A percentile compares a stretch with the other conserved stretches of the same genome.
Evolutionary conservation across 1,140 invertebrate genomes (phyloP).

Genomic region (Campoletis sonorensis): DNA sequence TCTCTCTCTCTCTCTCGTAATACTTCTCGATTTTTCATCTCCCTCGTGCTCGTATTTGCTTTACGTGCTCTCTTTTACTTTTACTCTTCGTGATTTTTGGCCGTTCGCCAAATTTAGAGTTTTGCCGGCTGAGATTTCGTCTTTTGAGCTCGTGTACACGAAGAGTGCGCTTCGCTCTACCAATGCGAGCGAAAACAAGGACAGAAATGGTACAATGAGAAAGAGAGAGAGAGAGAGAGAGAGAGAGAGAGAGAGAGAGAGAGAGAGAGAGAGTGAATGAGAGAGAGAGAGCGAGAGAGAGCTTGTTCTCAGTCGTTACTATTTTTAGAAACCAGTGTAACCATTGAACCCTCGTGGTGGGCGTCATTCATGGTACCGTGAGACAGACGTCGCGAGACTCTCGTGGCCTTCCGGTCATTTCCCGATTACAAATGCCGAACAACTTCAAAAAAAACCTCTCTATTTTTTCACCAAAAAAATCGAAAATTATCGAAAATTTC

Average conservation of each 20-base stretch:
- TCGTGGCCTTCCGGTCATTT: conserved; percentile 37
- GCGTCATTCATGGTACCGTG: conserved; percentile 53
- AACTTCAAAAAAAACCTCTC: conserved; percentile 1
- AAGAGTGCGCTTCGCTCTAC: conserved; percentile 2
- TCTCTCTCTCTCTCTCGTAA: not conserved
- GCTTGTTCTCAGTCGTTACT: conserved; percentile 30
- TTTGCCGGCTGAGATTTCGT: conserved; percentile 20
- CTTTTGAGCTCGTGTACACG: conserved; percentile 12
- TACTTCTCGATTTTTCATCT: not conserved
- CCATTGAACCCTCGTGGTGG: conserved; percentile 53
- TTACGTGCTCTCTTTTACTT: conserved; percentile 30
- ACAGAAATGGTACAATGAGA: not conserved
- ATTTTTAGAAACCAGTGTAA: conserved; percentile 49
- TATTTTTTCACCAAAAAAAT: not conserved
- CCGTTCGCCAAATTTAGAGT: conserved; percentile 31
- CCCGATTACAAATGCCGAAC: not conserved
- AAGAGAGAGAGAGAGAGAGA: conserved; percentile 15
- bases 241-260: conserved; percentile 9
- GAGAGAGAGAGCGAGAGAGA: conserved; percentile 11
- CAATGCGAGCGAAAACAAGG: not conserved
- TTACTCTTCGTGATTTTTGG: conserved; percentile 37
- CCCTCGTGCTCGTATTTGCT: conserved; percentile 35
- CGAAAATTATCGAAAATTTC: no score
- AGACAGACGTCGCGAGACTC: conserved; percentile 21
- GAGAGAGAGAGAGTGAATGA: conserved; percentile 6